These are phyloP conservation scores for Aphidoletes aphidimyza DNA, from an alignment of 2,888 invertebrate species.

Conservation along the genomic window DNA sequence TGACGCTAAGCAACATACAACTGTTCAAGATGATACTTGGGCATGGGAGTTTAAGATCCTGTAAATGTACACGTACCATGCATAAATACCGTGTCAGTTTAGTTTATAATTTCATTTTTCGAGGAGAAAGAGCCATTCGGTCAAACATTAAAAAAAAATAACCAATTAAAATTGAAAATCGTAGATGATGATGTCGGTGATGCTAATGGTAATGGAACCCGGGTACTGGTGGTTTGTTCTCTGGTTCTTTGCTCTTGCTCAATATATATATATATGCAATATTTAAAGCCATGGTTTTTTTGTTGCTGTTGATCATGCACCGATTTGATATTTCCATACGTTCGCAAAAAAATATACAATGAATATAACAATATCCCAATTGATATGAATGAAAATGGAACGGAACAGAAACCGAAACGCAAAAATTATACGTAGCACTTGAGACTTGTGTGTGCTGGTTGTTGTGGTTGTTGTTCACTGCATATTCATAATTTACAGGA, in stretches of 20 bases:
- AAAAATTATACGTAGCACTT: neutral
- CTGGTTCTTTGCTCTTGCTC: neutral
- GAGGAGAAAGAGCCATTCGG: neutral
- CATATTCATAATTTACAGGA: neutral
- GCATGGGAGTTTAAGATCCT: too few relatives aligned
- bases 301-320: too few relatives aligned
- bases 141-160: conserved; percentile 49
- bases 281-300: too few relatives aligned
- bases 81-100: neutral
- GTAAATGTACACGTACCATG: neutral
- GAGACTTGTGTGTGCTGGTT: neutral
- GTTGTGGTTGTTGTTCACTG: too few relatives aligned
- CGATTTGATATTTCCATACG: neutral
- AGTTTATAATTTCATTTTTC: conserved; percentile 27
- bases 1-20: too few relatives aligned
- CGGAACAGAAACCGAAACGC: neutral
- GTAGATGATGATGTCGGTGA: conserved; percentile 29
- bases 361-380: neutral
- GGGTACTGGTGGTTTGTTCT: too few relatives aligned
- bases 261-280: too few relatives aligned
- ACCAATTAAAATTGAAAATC: conserved; percentile 54
- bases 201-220: neutral
- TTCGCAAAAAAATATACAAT: neutral
- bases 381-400: conserved; percentile 17
- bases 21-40: too few relatives aligned